Evolutionary conservation across 1,140 invertebrate species (phyloP), one percentile per base, ranked within the genome.

Genomic region (Drosophila malerkotliana): DNA sequence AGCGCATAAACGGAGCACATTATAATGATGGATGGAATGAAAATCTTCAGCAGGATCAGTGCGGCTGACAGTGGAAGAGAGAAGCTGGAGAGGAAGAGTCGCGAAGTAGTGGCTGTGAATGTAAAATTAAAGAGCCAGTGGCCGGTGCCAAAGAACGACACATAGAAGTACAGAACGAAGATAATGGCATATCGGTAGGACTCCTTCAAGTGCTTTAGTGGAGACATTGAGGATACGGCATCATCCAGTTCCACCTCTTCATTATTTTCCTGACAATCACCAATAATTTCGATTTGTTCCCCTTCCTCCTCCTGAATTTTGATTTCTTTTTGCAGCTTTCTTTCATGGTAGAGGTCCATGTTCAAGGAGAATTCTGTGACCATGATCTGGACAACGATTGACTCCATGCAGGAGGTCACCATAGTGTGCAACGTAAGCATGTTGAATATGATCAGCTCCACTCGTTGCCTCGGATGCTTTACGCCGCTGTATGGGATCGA

Each of bases 71-170:
- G 91, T 90, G 97, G 98, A 1, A 98, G 97, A 56, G 95, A 96
- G 91, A 98, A 99, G 2, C 98, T 94, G 2, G 97, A 97, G 0
- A 99, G 93, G 90, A 99, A 99, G 79, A 97, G 96, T 53, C 95
- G 94, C 12, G 98, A 96, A 93, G 97, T 97, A 72, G 94, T 94
- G 3, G 98, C 96, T 93, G 99, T 97, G 92, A 99, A 99, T 21
- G 97, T 97, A 92, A 96, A 98, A 5, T 98, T 92, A 59, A 98
- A 98, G 10, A 97, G 97, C 91, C 99, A 96, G 91, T 99, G 99
- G n/a, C 98, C 98, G 18, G 96, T 98, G 8, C 98, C 98, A 92
- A 99, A 99, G 92, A 99, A 99, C 21, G 97, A 95, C 68, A 96
- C 84, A 51, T 97, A 93, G 41, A 96, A 96, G 63, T 97, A 97